Base-by-base conservation (phyloP, 2,888 invertebrate species). In the Rhorus exstirpatorius region DNA sequence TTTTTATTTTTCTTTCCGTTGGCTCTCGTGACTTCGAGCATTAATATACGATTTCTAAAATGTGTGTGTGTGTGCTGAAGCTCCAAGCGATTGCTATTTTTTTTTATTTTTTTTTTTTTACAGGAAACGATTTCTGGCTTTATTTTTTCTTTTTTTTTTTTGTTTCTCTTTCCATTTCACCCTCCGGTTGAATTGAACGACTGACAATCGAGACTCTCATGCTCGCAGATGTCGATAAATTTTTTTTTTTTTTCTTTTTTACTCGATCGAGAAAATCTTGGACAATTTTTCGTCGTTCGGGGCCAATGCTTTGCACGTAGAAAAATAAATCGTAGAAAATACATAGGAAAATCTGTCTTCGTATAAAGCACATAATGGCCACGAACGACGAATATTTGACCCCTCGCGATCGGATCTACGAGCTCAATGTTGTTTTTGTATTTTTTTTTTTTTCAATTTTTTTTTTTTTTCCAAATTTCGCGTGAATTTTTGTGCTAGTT, bases 311-410 rank as follows among this genome's bases (percentile, higher is more conserved):
- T 84, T 76, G 84, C 84, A 81, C 85, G 84, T 86, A 85, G 86
- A 84, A 83, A 85, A 84, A 84, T 85, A 83, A 86, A 81, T 83
- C 83, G 83, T 83, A 86, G 84, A 84, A 85, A 85, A 86, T 83
- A 84, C 84, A 84, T 85, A 83, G 84, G 81, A n/a, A 84, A 83
- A 86, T 86, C 85, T 84, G 84, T 82, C 85, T 84, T 83, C 84
- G 83, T 68, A 81, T 77, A 83, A 86, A 84, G 84, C 82, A 86
- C 72, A 68, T 26, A 70, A 49, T 41, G 65, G 70, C 75, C 76
- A 81, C 81, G 77, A 81, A 79, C 72, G 76, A 74, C 81, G 58
- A 79, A 82, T 65, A 76, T 70, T 79, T 68, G 72, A 24, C 60
- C 41, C 35, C 44, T 71, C 51, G 17, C 41, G 44, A 65, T 51